Conservation (phyloP, 2,888 invertebrate species). For the Gasteruption jaculator region DNA sequence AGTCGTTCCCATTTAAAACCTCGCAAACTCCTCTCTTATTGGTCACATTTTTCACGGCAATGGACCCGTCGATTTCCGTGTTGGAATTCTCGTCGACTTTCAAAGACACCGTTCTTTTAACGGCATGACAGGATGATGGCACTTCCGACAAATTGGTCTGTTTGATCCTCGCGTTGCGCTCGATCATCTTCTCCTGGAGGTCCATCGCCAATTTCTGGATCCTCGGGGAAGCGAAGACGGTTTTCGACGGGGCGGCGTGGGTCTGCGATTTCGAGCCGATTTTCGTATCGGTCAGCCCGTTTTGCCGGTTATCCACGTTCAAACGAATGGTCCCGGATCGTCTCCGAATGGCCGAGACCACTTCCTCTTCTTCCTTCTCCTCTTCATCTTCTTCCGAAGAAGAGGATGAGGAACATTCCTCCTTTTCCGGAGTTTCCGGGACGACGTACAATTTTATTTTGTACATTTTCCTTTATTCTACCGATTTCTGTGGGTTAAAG, state of each 20-base stretch:
- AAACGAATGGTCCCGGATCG: constrained; percentile 25
- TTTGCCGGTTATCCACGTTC: constrained; percentile 7
- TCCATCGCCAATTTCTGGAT: constrained; percentile 29
- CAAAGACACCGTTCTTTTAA: too few species aligned
- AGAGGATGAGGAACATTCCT: constrained; percentile 25
- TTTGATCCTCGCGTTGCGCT: too few species aligned
- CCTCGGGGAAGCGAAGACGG: constrained; percentile 28
- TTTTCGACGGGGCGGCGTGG: constrained; percentile 15
- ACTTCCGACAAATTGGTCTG: too few species aligned
- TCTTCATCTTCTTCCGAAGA: constrained; percentile 16
- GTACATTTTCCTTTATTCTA: constrained; percentile 32
- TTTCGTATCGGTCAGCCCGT: constrained; percentile 2
- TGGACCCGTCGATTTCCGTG: too few species aligned
- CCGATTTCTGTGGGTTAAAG: too few species aligned
- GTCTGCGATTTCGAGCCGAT: neutral
- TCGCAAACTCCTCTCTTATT: too few species aligned
- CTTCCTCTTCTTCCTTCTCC: constrained; percentile 26
- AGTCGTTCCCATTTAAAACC: too few species aligned
- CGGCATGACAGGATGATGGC: too few species aligned
- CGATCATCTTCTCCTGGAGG: constrained; percentile 31
- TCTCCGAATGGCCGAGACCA: constrained; percentile 25
- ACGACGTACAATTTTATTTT: constrained; percentile 37
- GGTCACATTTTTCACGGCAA: too few species aligned
- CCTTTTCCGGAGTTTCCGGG: constrained; percentile 33
- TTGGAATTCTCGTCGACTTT: too few species aligned